Evolutionary conservation across 2,888 invertebrate species (phyloP).

Genomic region (Hofmannophila pseudospretella): DNA sequence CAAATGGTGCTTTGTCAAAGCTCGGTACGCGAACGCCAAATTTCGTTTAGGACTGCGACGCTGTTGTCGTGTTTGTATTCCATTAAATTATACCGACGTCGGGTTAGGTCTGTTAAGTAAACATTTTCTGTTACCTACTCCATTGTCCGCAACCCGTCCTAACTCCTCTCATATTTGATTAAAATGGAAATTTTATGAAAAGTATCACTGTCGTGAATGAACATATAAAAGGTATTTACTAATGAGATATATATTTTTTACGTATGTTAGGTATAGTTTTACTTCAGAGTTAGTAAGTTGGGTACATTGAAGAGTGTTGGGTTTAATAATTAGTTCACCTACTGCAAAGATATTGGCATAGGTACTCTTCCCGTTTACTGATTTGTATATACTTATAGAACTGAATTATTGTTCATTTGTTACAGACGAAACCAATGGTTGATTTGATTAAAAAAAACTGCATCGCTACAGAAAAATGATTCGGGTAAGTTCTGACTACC

Average conservation of each 20-base stretch:
- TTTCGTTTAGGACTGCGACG: slow-evolving; percentile 45
- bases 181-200: slow-evolving; percentile 35
- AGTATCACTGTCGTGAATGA: slow-evolving; percentile 15
- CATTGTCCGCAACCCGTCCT: slow-evolving; percentile 37
- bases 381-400: too few relatives aligned
- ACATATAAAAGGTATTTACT: neutral
- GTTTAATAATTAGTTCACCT: too few relatives aligned
- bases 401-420: slow-evolving; percentile 23
- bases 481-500: slow-evolving; percentile 66
- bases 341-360: too few relatives aligned
- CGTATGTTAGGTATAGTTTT: too few relatives aligned
- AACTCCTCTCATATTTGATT: slow-evolving; percentile 37
- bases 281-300: too few relatives aligned
- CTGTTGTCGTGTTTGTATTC: slow-evolving; percentile 55
- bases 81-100: slow-evolving; percentile 52
- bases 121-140: slow-evolving; percentile 46
- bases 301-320: too few relatives aligned
- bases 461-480: slow-evolving; percentile 46
- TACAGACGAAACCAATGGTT: slow-evolving; percentile 54
- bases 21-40: slow-evolving; percentile 34
- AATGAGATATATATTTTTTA: neutral
- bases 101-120: slow-evolving; percentile 48
- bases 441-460: slow-evolving; percentile 23
- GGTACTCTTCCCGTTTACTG: too few relatives aligned
- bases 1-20: slow-evolving; percentile 23